phyloP scores from a whole-genome alignment of 2,113 vertebrate species.

The Solenodon paradoxus region DNA sequence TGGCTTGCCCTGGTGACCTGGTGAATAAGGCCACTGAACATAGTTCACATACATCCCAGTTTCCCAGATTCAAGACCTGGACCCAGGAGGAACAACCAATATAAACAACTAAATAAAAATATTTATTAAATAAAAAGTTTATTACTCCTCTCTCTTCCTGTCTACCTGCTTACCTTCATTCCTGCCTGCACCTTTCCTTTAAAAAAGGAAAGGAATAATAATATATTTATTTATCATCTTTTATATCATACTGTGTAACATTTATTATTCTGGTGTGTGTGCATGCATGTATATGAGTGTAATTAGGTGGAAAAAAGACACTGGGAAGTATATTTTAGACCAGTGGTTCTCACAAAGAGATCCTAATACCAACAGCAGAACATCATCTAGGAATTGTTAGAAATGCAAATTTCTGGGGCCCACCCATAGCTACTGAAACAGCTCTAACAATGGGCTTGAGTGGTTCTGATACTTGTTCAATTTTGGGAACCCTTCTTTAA shows the following conservation, averaged over 20 bases:
- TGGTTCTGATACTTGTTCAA: background rate
- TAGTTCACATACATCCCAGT: too few species aligned
- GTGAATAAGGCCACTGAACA: too few species aligned
- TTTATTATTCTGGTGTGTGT: background rate
- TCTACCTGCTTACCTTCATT: too few species aligned
- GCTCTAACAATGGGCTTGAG: background rate
- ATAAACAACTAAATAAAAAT: too few species aligned
- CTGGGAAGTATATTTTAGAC: background rate
- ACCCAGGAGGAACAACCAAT: too few species aligned
- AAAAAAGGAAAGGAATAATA: too few species aligned
- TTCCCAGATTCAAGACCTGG: too few species aligned
- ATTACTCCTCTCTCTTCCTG: too few species aligned
- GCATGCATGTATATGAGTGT: background rate
- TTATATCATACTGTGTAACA: background rate
- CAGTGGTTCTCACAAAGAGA: background rate
- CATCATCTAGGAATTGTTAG: background rate
- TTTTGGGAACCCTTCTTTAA: background rate
- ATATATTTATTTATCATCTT: too few species aligned
- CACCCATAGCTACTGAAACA: background rate
- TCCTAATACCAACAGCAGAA: background rate
- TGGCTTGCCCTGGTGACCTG: background rate
- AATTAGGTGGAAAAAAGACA: background rate
- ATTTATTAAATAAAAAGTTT: too few species aligned
- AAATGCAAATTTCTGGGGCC: background rate
- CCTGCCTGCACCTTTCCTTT: too few species aligned